Percentiles rank a stretch among this genome's conserved stretches.
phyloP scores from a whole-genome alignment of 35 echinoderm and acorn worm genomes.

The Lytechinus pictus region DNA sequence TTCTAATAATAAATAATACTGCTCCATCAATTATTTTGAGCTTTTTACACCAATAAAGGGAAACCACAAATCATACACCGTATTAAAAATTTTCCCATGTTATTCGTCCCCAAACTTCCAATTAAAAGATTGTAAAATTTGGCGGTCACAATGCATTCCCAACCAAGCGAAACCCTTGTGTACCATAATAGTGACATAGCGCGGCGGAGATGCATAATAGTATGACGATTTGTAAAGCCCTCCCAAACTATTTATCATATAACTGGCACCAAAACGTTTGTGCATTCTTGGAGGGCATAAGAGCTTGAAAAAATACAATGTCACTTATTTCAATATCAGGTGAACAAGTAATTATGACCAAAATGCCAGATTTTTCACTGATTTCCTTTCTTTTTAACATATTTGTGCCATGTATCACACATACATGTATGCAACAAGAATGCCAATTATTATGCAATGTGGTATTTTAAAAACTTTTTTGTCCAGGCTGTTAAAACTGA shows the following conservation, averaged over 20 bases:
- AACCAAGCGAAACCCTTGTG: background rate
- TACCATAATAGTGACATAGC: background rate
- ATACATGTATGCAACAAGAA: too few species aligned
- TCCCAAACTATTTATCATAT: constrained; percentile 2
- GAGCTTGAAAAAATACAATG: background rate
- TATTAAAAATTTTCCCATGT: constrained; percentile 6
- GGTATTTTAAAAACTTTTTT: too few species aligned
- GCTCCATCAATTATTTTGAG: background rate
- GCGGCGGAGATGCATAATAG: background rate
- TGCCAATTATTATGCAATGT: too few species aligned
- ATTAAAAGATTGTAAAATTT: background rate
- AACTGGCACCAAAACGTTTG: background rate
- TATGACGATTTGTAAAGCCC: background rate
- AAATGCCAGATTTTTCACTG: background rate
- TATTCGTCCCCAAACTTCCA: background rate
- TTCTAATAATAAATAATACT: background rate
- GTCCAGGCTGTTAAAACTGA: too few species aligned
- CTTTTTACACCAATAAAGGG: background rate
- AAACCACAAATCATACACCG: background rate
- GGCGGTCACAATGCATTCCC: background rate
- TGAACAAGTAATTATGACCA: background rate
- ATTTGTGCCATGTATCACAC: too few species aligned
- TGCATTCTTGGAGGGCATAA: background rate
- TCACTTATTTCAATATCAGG: background rate
- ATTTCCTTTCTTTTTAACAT: background rate